Evolutionary conservation across 2,888 invertebrate genomes (phyloP).

Genomic region (Hoplodrina blanda): DNA sequence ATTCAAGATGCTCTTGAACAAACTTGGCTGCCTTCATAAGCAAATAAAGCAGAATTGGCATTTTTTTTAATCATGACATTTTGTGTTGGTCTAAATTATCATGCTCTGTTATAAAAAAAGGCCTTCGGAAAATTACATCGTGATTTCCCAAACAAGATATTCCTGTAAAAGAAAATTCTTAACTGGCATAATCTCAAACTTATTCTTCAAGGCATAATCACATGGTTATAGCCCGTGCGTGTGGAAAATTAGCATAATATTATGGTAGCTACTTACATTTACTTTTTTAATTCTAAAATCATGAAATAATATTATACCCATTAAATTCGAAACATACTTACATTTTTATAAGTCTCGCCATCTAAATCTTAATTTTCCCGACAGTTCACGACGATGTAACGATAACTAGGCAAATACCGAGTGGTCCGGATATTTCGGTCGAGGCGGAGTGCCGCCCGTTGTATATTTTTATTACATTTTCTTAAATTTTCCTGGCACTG

Average conservation of each 20-base stretch:
- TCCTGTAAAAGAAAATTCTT: not conserved
- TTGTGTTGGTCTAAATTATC: slow-evolving; percentile 3
- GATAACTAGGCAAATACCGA: slow-evolving; percentile 68
- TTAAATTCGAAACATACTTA: slow-evolving; percentile 19
- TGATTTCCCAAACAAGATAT: not conserved
- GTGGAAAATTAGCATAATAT: not conserved
- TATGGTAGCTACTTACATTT: not conserved
- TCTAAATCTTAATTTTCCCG: slow-evolving; percentile 74
- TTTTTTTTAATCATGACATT: slow-evolving; percentile 67
- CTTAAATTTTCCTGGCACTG: slow-evolving; percentile 79
- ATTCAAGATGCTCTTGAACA: slow-evolving; percentile 78
- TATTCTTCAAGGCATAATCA: not conserved
- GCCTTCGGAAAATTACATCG: not conserved
- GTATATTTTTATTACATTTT: slow-evolving; percentile 77
- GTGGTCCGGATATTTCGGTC: slow-evolving; percentile 83
- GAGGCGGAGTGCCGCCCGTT: slow-evolving; percentile 77
- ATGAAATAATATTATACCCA: not conserved
- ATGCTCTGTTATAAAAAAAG: not conserved
- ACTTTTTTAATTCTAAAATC: not conserved
- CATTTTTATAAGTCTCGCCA: slow-evolving; percentile 44
- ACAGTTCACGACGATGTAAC: slow-evolving; percentile 66
- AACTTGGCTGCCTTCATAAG: slow-evolving; percentile 86
- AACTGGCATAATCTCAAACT: not conserved
- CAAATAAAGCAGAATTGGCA: slow-evolving; percentile 81
- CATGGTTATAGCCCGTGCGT: not conserved